phyloP scores from a whole-genome alignment of 2,113 vertebrate genomes.

The Elephas maximus region DNA sequence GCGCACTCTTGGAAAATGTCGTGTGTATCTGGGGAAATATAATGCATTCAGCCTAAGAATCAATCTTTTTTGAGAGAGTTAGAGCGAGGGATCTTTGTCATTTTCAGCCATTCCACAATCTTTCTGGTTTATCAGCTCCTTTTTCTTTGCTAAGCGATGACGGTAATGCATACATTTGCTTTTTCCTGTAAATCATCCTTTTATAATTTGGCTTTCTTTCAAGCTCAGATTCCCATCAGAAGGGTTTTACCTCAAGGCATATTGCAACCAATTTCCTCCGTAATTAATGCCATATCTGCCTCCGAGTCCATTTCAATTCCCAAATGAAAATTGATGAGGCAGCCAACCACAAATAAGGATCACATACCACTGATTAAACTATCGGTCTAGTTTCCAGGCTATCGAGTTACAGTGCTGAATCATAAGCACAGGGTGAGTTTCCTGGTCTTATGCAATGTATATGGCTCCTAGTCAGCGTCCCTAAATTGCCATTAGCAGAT shows the following conservation, averaged over 20 bases:
- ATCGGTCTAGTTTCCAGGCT: conserved; percentile 67
- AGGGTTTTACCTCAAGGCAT: conserved; percentile 83
- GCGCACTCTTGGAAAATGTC: conserved; percentile 71
- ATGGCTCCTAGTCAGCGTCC: conserved; percentile 55
- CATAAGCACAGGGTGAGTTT: conserved; percentile 39
- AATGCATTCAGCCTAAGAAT: conserved; percentile 63
- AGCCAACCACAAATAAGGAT: conserved; percentile 81
- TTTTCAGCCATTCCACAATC: conserved; percentile 73
- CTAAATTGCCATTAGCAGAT: conserved; percentile 61
- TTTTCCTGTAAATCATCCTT: conserved; percentile 85
- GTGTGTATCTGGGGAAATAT: conserved; percentile 68
- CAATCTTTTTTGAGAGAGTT: conserved; percentile 73
- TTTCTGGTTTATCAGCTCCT: conserved; percentile 81
- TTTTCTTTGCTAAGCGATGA: conserved; percentile 77
- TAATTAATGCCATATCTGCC: conserved; percentile 88
- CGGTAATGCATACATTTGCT: conserved; percentile 78
- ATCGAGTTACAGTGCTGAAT: background rate
- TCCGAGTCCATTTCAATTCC: conserved; percentile 85
- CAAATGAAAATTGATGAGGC: conserved; percentile 87
- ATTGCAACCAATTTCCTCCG: conserved; percentile 84
- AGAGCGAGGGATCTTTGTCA: conserved; percentile 31
- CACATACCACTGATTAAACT: conserved; percentile 72
- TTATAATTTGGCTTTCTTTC: conserved; percentile 84
- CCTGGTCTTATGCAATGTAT: conserved; percentile 63
- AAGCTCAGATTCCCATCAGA: conserved; percentile 86